Evolutionary conservation across 2,797 vertebrate species (phyloP), one percentile per base, ranked within the genome.

Genomic region (Chloroceryle inda): DNA sequence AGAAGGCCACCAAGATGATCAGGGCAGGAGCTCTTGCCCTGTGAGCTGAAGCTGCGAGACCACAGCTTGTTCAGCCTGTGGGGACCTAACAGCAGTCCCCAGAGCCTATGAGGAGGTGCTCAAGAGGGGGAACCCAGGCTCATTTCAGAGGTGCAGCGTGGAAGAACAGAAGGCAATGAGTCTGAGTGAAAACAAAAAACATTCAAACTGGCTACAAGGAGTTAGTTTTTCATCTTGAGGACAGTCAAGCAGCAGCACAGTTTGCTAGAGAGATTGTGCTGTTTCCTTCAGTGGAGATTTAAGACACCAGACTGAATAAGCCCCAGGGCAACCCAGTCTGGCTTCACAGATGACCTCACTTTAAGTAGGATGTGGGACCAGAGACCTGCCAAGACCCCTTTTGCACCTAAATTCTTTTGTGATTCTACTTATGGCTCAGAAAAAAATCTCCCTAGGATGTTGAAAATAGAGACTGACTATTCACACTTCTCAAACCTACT

Each of bases 81-180:
- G 27, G 4, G 19, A 64, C 40, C 9, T 19, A 24, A 52, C 17
- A 69, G 19, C 10, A 18, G 21, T 5, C 8, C 23, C 7, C 26
- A 47, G 49, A 2, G 1, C 7, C 42, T 27, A 6, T 0, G 1
- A 45, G 26, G 20, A 37, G 22, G 4, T 27, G 21, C 26, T 9
- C 3, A 47, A 79, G 49, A 50, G 27, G 44, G 13, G 15, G 10
- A 40, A 63, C 21, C 6, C 44, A 85, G 42, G 13, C 21, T 69
- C 42, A 26, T 9, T 58, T 49, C 21, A 77, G 58, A 59, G 31
- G 13, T 38, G 9, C 0, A 1, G 31, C 15, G 6, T 52, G 22
- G 14, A 21, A 67, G n/a, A 77, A 31, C 7, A 55, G 49, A 37
- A 58, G 3, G 2, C 4, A 61, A 45, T 5, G 10, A n/a, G 16